Evolutionary conservation across 2,888 invertebrate genomes (phyloP).

Genomic region (Eristalis pertinax): DNA sequence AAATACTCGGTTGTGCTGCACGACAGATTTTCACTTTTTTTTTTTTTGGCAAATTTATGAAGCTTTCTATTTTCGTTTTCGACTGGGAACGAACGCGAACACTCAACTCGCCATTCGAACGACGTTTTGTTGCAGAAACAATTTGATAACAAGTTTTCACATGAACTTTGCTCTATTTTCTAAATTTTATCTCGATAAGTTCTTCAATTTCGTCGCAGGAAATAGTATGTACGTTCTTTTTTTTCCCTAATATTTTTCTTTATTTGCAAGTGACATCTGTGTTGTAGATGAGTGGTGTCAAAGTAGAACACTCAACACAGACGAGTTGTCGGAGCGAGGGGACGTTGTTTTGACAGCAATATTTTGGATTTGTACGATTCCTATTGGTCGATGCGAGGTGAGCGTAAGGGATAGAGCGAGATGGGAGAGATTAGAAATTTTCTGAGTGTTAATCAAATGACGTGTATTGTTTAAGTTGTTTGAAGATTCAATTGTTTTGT

Average conservation of each 20-base stretch:
- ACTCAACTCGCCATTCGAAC: slow-evolving; percentile 5
- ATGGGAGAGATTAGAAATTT: slow-evolving; percentile 10
- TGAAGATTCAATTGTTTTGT: neutral
- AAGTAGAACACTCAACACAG: slow-evolving; percentile 15
- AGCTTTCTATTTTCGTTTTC: slow-evolving; percentile 45
- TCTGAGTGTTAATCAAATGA: slow-evolving; percentile 15
- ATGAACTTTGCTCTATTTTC: slow-evolving; percentile 6
- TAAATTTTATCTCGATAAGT: slow-evolving; percentile 33
- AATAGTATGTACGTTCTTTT: slow-evolving; percentile 1
- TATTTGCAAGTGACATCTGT: slow-evolving; percentile 43
- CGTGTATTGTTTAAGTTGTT: slow-evolving; percentile 21
- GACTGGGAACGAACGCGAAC: neutral
- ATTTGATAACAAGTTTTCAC: slow-evolving; percentile 20
- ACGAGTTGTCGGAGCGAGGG: slow-evolving; percentile 14
- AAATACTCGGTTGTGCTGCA: neutral
- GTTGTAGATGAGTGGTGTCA: slow-evolving; percentile 5
- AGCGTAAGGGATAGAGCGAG: neutral
- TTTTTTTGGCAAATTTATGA: slow-evolving; percentile 2
- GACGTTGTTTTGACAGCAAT: slow-evolving; percentile 62
- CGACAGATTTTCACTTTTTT: slow-evolving; percentile 56
- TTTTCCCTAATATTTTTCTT: slow-evolving; percentile 32
- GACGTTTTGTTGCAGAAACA: neutral
- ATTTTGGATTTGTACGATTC: slow-evolving; percentile 66
- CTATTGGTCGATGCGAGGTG: slow-evolving; percentile 36
- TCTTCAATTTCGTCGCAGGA: slow-evolving; percentile 57